Evolutionary conservation across 2,113 vertebrate genomes (phyloP).

Genomic region (Hyla sarda): DNA sequence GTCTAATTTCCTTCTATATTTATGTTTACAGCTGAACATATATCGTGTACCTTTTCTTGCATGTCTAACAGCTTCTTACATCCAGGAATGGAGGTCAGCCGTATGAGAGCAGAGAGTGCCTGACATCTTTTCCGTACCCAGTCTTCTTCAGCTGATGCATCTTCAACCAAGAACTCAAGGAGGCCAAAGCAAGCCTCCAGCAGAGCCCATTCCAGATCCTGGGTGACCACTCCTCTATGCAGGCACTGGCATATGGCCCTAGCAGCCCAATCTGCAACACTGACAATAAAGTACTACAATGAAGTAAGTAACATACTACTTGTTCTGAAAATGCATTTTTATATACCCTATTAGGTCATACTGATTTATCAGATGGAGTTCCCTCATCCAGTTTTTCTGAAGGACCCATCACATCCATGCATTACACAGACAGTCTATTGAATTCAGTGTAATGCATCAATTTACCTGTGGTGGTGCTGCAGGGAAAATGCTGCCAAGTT

Average conservation of each 20-base stretch:
- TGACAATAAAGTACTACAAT: slow-evolving; percentile 44
- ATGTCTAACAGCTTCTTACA: slow-evolving; percentile 66
- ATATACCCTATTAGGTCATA: no score
- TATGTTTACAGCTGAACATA: not conserved
- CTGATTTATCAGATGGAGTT: no score
- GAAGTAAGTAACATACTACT: not conserved
- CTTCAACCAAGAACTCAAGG: slow-evolving; percentile 70
- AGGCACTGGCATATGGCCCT: slow-evolving; percentile 71
- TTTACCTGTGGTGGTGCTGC: no score
- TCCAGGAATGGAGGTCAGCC: slow-evolving; percentile 65
- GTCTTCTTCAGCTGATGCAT: slow-evolving; percentile 57
- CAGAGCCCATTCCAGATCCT: slow-evolving; percentile 75
- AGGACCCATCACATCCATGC: no score
- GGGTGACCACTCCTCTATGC: slow-evolving; percentile 64
- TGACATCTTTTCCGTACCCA: slow-evolving; percentile 67
- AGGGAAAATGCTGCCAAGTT: no score
- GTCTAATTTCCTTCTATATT: not conserved
- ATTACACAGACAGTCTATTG: no score
- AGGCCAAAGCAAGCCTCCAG: slow-evolving; percentile 71
- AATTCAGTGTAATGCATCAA: no score
- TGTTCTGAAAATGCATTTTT: no score
- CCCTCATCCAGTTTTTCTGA: no score
- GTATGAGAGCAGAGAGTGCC: slow-evolving; percentile 61
- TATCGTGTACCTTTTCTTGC: slow-evolving; percentile 63
- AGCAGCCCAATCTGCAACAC: slow-evolving; percentile 67